Conservation (phyloP, 2,113 vertebrate genomes). For the Orientallactaga bullata region DNA sequence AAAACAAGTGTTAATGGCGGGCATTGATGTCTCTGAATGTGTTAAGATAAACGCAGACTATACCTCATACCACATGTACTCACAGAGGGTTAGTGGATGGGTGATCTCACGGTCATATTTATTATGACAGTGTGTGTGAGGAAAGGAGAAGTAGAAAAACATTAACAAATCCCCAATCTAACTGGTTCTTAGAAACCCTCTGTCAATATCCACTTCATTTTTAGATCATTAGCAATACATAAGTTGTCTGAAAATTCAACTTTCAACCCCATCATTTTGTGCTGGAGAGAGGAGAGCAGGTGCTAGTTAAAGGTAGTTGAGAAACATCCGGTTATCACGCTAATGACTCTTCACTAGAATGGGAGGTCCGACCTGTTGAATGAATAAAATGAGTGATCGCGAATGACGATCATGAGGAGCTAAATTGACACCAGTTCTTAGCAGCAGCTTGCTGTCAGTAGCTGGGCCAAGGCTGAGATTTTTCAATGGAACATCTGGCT, state of each 20-base stretch:
- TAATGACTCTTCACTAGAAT: conserved; percentile 39
- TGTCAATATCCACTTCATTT: neutral
- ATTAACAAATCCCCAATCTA: neutral
- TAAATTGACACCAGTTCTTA: neutral
- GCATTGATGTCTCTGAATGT: neutral
- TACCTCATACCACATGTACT: neutral
- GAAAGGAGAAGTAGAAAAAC: neutral
- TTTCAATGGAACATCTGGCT: conserved; percentile 69
- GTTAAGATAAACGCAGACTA: neutral
- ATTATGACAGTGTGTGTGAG: neutral
- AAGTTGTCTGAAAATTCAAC: neutral
- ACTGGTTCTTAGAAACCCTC: neutral
- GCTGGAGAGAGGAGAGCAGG: neutral
- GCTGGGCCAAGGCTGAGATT: conserved; percentile 38
- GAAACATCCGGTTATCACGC: neutral
- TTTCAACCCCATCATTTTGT: neutral
- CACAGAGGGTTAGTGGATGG: neutral
- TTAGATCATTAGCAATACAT: neutral
- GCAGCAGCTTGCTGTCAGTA: neutral
- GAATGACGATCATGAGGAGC: neutral
- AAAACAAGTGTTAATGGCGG: neutral
- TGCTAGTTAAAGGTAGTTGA: conserved; percentile 5
- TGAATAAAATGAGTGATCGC: conserved; percentile 50
- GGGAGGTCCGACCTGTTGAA: conserved; percentile 56
- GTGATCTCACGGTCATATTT: neutral